Evolutionary conservation across 2,888 invertebrate genomes (phyloP), one percentile per base, ranked within the genome.

Genomic region (Periphyllus acericola): DNA sequence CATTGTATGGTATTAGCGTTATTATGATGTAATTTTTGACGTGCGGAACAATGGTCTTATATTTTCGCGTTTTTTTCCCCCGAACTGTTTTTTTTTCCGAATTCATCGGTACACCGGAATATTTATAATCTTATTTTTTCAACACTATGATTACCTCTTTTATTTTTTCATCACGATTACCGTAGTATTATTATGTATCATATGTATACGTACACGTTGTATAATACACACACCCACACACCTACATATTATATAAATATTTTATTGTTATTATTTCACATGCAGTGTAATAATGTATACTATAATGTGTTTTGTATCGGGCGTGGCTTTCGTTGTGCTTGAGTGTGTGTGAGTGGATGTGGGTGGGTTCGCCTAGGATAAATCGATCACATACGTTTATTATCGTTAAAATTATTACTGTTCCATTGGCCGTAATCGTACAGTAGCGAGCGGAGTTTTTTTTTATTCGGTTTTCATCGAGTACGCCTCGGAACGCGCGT

Each of bases 1-100:
- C 21, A 60, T 79, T 79, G 86, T 74, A 60, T 21, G n/a, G n/a
- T 80, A 83, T 75, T 84, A 74, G 71, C 34, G 52, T 79, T 79
- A 72, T 71, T 71, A 72, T 72, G 86, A 55, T 60, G 86, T 72
- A 86, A 86, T 86, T 86, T 85, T 86, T 86, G 86, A 80, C 55
- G 34, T 55, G 71, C 72, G 40, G 17, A 72, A 79, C 72, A 86
- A 86, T 79, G 36, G 79, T 68, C 72, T 55, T 36, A 21, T 34
- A n/a, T 14, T 21, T 14, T 21, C 6, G 32, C 0, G n/a, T 66
- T 80, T 66, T 66, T 55, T 66, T 80, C 40, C 6, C 25, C 25
- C 71, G 14, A 14, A 71, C 14, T 32, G 71, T 71, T 14, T 71
- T 71, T 71, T 29, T 71, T 71, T 71, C 17, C 3, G 32, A 71